These are phyloP conservation scores for Scatophagus argus DNA, from an alignment of 2,113 vertebrate genomes.

Conservation along the genomic window DNA sequence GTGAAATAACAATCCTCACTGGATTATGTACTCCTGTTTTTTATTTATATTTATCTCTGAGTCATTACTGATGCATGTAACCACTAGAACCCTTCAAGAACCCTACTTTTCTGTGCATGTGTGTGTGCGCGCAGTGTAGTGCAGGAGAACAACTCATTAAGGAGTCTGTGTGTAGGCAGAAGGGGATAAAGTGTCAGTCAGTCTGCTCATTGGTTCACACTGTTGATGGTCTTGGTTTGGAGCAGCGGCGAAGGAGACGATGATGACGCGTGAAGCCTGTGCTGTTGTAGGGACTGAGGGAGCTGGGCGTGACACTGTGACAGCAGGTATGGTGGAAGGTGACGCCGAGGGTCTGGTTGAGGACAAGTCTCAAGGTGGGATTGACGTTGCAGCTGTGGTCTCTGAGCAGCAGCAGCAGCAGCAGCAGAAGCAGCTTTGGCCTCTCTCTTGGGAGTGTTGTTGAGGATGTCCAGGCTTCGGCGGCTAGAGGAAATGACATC, in stretches of 20 bases:
- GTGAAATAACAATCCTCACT: slow-evolving; percentile 20
- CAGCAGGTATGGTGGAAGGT: neutral
- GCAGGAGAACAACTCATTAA: neutral
- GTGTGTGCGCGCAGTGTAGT: slow-evolving; percentile 35
- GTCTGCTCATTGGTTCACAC: slow-evolving; percentile 47
- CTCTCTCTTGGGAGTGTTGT: slow-evolving; percentile 85
- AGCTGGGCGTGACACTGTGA: slow-evolving; percentile 14
- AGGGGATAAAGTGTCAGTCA: slow-evolving; percentile 12
- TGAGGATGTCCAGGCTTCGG: slow-evolving; percentile 92
- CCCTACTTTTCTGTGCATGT: neutral
- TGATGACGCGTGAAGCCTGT: neutral
- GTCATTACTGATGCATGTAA: neutral
- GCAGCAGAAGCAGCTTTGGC: slow-evolving; percentile 42
- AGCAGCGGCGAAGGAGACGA: slow-evolving; percentile 15
- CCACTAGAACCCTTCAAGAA: slow-evolving; percentile 15
- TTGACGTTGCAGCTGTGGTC: slow-evolving; percentile 57
- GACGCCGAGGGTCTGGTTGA: slow-evolving; percentile 1
- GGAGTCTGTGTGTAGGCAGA: slow-evolving; percentile 13
- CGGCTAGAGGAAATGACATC: slow-evolving; percentile 94
- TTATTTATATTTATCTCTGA: neutral
- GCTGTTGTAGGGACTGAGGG: slow-evolving; percentile 9
- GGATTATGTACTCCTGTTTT: neutral
- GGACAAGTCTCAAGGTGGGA: slow-evolving; percentile 31
- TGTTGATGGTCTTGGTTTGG: slow-evolving; percentile 24
- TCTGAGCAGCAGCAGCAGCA: slow-evolving; percentile 2